Evolutionary conservation across 2,888 invertebrate genomes (phyloP).

Genomic region (Philaethria dido): DNA sequence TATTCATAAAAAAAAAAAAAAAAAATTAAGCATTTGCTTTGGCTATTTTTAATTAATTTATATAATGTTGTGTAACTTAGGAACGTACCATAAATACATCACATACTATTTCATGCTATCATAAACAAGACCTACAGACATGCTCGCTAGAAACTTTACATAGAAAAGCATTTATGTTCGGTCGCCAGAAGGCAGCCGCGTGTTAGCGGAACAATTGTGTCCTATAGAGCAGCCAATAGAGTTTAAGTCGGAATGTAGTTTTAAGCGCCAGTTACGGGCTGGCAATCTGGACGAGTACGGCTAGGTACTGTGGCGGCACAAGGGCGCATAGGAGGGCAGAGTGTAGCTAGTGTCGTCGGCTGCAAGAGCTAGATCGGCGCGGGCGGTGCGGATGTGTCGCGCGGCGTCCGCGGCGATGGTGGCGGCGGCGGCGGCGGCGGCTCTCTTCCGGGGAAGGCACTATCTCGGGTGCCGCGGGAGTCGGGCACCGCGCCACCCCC

Average conservation of each 20-base stretch:
- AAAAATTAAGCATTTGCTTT: too few species aligned
- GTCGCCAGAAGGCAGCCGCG: constrained; percentile 58
- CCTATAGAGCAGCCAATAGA: constrained; percentile 67
- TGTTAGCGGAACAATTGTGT: constrained; percentile 56
- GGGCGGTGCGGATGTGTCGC: constrained; percentile 50
- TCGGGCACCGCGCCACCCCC: constrained; percentile 67
- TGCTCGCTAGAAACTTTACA: constrained; percentile 63
- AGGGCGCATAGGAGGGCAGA: constrained; percentile 42
- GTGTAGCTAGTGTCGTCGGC: constrained; percentile 47
- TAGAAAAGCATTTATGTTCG: constrained; percentile 58
- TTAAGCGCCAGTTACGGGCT: constrained; percentile 60
- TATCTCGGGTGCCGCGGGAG: constrained; percentile 75
- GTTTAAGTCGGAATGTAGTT: constrained; percentile 67
- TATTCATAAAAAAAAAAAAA: too few species aligned
- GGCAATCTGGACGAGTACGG: constrained; percentile 75
- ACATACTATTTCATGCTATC: constrained; percentile 47
- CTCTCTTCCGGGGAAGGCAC: constrained; percentile 79
- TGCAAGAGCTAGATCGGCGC: constrained; percentile 51
- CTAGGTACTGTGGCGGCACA: constrained; percentile 69
- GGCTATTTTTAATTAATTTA: not conserved
- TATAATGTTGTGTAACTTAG: constrained; percentile 52
- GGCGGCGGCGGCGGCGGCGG: constrained; percentile 67
- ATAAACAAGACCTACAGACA: constrained; percentile 66
- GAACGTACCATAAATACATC: constrained; percentile 61
- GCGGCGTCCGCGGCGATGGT: constrained; percentile 56